Base-by-base conservation (phyloP, 2,797 vertebrate genomes). In the Taenioides sp. region DNA sequence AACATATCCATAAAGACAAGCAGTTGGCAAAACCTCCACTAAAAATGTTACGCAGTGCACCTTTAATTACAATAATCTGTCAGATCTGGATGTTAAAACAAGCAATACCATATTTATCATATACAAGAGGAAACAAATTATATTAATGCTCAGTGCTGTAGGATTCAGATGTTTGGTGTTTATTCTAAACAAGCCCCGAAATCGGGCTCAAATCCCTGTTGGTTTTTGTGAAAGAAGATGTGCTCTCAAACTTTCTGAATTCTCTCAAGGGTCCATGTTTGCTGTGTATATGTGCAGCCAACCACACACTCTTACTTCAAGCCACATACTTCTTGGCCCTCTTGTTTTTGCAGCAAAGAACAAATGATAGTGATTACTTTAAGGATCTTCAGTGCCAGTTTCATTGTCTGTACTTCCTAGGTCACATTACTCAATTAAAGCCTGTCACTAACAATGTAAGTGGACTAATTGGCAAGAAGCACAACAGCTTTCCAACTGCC, bases 231-330 rank as follows among this genome's bases (percentile, higher is more conserved):
- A 59, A 55, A 69, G 71, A 78, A 70, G 81, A 87, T 80, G 76
- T 77, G 70, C 75, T 77, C 67, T 50, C 71, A 83, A 80, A 82
- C 64, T 84, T 67, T 76, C 68, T 80, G 74, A 78, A 67, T 69
- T 40, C 65, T 82, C 85, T 77, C 67, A 1, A n/a, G 83, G 76
- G 69, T 65, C 61, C 57, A 74, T 67, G 81, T 77, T 72, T 54
- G 79, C 76, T 70, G 80, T 85, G 79, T 25, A 17, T 84, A 73
- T 84, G 81, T 67, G 73, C 80, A 74, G 65, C 11, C 67, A 71
- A 81, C 77, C 69, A 22, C 66, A 58, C 50, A 16, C 62, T 50
- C 58, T 76, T 52, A 25, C 66, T 77, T 67, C 54, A 77, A 49
- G 50, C 72, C 54, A 7, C 37, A n/a, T 37, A 27, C 69, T 28